phyloP scores from a whole-genome alignment of 2,113 vertebrate species.

The Nyctibius bracteatus region DNA sequence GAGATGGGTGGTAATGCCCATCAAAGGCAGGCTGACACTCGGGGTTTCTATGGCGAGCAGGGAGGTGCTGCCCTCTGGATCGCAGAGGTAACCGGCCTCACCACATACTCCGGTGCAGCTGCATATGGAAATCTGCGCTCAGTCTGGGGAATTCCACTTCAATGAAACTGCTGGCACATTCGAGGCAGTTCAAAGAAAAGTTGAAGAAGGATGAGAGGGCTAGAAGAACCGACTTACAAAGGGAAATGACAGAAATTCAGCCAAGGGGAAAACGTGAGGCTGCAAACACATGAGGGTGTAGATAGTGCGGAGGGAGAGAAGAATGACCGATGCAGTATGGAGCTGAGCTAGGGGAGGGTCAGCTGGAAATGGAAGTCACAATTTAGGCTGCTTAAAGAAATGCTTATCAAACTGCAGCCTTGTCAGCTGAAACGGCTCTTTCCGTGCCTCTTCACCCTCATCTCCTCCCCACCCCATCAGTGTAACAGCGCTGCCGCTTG shows the following conservation, averaged over 20 bases:
- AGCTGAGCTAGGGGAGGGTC: neutral
- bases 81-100: neutral
- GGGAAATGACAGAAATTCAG: constrained; percentile 63
- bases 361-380: constrained; percentile 38
- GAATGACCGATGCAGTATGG: neutral
- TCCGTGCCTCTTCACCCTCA: neutral
- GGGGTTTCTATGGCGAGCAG: constrained; percentile 52
- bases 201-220: constrained; percentile 60
- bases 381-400: neutral
- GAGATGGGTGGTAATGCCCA: constrained; percentile 57
- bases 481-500: neutral
- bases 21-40: constrained; percentile 52
- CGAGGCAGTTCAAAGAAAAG: constrained; percentile 64
- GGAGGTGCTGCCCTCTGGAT: constrained; percentile 61
- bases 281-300: constrained; percentile 51
- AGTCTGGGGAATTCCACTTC: constrained; percentile 63
- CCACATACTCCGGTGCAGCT: constrained; percentile 2
- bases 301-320: neutral
- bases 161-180: constrained; percentile 62
- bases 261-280: constrained; percentile 60
- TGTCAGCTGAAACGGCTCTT: neutral
- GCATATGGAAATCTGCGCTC: constrained; percentile 54
- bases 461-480: neutral
- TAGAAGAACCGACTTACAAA: constrained; percentile 57
- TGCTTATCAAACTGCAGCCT: neutral